Base-by-base conservation (phyloP, 2,113 vertebrate species). In the Ciconia boyciana region DNA sequence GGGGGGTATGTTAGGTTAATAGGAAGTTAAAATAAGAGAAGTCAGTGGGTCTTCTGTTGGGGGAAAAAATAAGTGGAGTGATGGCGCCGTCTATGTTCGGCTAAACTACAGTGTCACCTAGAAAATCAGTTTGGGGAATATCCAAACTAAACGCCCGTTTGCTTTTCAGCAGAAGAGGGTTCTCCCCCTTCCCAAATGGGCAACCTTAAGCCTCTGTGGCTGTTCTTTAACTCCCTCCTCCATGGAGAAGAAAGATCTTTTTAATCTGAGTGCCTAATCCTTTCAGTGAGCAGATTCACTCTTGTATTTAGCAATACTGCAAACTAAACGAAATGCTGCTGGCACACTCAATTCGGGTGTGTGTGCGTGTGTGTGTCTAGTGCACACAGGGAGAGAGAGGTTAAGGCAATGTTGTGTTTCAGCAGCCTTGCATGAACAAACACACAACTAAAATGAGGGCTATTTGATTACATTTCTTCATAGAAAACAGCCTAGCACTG, bases 11-110 rank as follows among this genome's bases (percentile, higher is more conserved):
- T 92, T 93, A 96, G 98, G 97, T 98, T 98, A 98, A 97, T 97
- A 96, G 96, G 96, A 98, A 98, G 98, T 99, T 98, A 97, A 97
- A 97, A 96, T 95, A 97, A 97, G 96, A 97, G 94, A 95, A 98
- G 96, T 97, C 97, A 94, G 89, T 96, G 96, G 92, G 94, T 98
- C 96, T 98, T 96, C 92, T 86, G 61, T 21, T 95, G 94, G 95
- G 87, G 55, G 20, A 90, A 96, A 91, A 97, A 87, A 97, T 97
- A 95, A 92, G 98, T 98, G 98, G 98, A 98, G 98, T 98, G 98
- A 98, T 98, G 98, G 98, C 98, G 98, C 98, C 98, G 98, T 98
- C 98, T 98, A 98, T 98, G 98, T 98, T 98, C 96, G 76, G 96
- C 95, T 97, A 90, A 97, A 98, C 98, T 97, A 97, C 96, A 97